phyloP scores from a whole-genome alignment of 1,140 invertebrate species.

The Trichonephila inaurata region DNA sequence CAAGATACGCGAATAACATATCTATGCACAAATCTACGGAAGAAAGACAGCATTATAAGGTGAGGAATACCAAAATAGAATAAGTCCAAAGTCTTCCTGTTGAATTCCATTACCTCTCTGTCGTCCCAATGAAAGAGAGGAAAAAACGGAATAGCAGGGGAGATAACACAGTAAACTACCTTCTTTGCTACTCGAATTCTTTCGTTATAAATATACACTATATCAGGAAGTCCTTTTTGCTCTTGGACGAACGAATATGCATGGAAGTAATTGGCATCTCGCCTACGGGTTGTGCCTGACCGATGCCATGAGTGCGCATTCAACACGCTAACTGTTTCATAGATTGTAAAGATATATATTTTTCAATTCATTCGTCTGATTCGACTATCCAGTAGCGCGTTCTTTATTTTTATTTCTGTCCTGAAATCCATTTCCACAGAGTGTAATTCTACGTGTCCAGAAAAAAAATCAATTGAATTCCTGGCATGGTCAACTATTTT shows the following conservation, averaged over 20 bases:
- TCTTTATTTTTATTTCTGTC: not conserved
- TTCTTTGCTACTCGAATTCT: not conserved
- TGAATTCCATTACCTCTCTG: not conserved
- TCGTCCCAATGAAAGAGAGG: not conserved
- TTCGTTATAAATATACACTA: constrained; percentile 27
- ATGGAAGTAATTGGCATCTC: not conserved
- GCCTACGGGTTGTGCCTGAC: not conserved
- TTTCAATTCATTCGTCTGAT: not conserved
- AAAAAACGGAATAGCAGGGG: not conserved
- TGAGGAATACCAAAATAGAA: not conserved
- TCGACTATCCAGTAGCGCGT: not conserved
- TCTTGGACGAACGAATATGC: not conserved
- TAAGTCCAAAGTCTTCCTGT: not conserved
- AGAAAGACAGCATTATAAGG: not conserved
- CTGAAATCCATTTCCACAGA: not conserved
- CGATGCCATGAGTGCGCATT: not conserved
- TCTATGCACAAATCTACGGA: not conserved
- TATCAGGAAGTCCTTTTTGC: constrained; percentile 28
- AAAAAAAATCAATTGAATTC: too few relatives aligned
- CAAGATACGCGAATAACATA: not conserved
- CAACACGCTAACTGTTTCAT: not conserved
- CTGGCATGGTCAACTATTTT: too few relatives aligned
- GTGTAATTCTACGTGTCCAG: too few relatives aligned
- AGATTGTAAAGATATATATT: not conserved
- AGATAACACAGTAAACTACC: constrained; percentile 7